Conservation (phyloP, 1,140 invertebrate genomes). For the Cheumatopsyche charites region DNA sequence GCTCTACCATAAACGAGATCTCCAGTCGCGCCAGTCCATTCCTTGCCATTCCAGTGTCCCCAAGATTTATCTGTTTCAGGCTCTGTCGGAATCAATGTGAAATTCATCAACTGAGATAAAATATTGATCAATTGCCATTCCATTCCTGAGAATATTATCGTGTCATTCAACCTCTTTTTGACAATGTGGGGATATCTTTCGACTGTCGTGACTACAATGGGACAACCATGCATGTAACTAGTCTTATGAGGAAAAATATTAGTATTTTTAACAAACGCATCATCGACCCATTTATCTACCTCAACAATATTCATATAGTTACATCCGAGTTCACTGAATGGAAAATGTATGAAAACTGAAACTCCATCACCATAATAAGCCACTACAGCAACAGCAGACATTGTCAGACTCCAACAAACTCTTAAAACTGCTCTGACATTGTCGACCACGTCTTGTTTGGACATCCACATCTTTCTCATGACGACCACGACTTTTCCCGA, state of each 20-base stretch:
- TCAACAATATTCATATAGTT: constrained; percentile 17
- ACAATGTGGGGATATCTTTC: constrained; percentile 34
- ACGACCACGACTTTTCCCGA: constrained; percentile 39
- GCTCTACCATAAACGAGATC: constrained; percentile 41
- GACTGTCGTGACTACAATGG: constrained; percentile 29
- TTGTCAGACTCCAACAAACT: constrained; percentile 36
- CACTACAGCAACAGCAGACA: constrained; percentile 37
- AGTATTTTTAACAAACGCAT: constrained; percentile 23
- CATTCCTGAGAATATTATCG: constrained; percentile 32
- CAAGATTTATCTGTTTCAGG: constrained; percentile 31
- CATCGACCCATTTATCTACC: constrained; percentile 40
- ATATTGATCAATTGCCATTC: constrained; percentile 37
- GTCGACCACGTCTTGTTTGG: not conserved
- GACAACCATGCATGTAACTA: constrained; percentile 31
- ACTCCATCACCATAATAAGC: not conserved
- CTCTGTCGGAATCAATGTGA: constrained; percentile 31
- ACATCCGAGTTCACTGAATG: constrained; percentile 32
- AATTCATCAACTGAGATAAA: constrained; percentile 40
- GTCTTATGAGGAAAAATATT: constrained; percentile 38
- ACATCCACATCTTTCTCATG: constrained; percentile 24
- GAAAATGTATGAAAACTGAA: constrained; percentile 39
- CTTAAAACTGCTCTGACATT: constrained; percentile 35
- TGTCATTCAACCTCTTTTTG: constrained; percentile 24
- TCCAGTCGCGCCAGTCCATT: constrained; percentile 41
- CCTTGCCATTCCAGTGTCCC: constrained; percentile 36